Evolutionary conservation across 2,888 invertebrate species (phyloP).

Genomic region (Stenotaenia linearis): DNA sequence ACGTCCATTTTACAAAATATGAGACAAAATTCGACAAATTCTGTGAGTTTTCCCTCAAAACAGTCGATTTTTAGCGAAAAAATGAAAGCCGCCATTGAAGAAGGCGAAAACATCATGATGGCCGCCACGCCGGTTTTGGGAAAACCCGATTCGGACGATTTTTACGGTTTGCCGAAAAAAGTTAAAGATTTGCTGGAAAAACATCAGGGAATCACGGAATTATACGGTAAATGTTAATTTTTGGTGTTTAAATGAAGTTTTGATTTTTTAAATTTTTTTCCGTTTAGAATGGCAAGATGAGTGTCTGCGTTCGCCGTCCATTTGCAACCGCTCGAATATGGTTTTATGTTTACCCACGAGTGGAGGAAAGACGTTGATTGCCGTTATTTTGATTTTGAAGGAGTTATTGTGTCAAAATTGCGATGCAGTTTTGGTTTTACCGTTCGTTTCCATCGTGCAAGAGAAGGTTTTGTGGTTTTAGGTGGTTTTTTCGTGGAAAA

Average conservation of each 20-base stretch:
- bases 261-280: conserved; percentile 27
- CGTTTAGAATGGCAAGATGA: conserved; percentile 87
- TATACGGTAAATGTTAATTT: conserved; percentile 64
- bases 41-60: not conserved
- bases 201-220: conserved; percentile 68
- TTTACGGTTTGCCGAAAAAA: conserved; percentile 71
- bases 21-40: not conserved
- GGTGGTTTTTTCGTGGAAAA: too few relatives aligned
- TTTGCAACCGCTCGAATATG: conserved; percentile 67
- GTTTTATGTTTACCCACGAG: conserved; percentile 92
- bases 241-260: not conserved
- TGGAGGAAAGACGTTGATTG: conserved; percentile 94
- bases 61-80: not conserved
- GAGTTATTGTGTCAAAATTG: conserved; percentile 73
- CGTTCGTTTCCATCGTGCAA: conserved; percentile 93
- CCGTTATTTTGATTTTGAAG: conserved; percentile 85
- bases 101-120: not conserved
- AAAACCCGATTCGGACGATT: conserved; percentile 44
- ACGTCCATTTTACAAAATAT: not conserved
- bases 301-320: conserved; percentile 72
- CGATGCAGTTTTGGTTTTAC: conserved; percentile 83
- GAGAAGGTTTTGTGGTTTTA: conserved; percentile 82
- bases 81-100: not conserved
- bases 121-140: not conserved
- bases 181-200: conserved; percentile 65